A percentile compares a stretch with the other conserved stretches of the same genome.
phyloP scores from a whole-genome alignment of 53 echinoderm and acorn worm genomes.

The Apostichopus leukothele region DNA sequence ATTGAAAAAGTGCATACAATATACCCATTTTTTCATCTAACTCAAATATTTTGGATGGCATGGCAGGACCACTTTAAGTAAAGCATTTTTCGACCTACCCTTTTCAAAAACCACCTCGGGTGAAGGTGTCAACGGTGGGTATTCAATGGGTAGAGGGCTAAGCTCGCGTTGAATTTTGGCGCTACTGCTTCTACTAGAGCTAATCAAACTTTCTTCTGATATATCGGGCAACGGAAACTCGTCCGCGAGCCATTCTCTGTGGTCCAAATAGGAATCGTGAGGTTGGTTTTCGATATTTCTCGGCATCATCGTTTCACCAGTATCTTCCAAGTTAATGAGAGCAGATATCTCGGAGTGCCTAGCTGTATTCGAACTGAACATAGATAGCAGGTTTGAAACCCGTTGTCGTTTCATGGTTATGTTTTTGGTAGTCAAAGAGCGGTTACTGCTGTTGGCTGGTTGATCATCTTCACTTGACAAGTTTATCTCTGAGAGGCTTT shows the following conservation, averaged over 20 bases:
- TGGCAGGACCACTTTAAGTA: no score
- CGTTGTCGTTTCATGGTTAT: conserved; percentile 73
- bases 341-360: conserved; percentile 78
- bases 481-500: conserved; percentile 77
- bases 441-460: conserved; percentile 8
- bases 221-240: conserved; percentile 88
- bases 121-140: conserved; percentile 2
- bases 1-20: no score
- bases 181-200: conserved; percentile 39
- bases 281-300: conserved; percentile 36
- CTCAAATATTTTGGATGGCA: no score
- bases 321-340: conserved; percentile 86
- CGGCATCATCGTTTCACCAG: conserved; percentile 57
- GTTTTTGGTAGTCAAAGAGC: conserved; percentile 55
- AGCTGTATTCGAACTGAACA: conserved; percentile 86
- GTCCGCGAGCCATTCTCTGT: conserved; percentile 73
- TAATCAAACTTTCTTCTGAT: conserved; percentile 71
- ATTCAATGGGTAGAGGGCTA: conserved; percentile 27
- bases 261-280: conserved; percentile 31
- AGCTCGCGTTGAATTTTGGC: not conserved
- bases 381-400: conserved; percentile 83
- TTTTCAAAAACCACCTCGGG: not conserved
- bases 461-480: conserved; percentile 12
- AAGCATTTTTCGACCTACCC: not conserved
- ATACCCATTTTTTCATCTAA: no score